A percentile compares a stretch with the other conserved stretches of the same genome.
Conservation (phyloP, 2,113 vertebrate genomes). For the Ahaetulla prasina region DNA sequence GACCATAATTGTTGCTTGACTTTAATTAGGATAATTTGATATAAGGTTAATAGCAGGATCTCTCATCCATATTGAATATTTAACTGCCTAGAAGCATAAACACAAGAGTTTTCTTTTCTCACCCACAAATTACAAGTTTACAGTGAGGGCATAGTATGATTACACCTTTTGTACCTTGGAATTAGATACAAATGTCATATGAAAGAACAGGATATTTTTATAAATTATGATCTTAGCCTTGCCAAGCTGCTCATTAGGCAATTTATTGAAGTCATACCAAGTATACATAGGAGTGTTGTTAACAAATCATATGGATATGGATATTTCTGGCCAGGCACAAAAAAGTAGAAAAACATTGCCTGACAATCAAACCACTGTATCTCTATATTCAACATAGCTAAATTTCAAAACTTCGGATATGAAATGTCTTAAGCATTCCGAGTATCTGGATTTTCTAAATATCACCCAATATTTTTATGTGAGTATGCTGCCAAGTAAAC, state of each 20-base stretch:
- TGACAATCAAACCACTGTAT: neutral
- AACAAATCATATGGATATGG: neutral
- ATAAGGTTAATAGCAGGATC: neutral
- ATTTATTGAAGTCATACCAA: neutral
- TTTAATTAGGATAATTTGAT: slow-evolving; percentile 35
- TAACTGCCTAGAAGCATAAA: neutral
- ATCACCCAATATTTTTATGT: neutral
- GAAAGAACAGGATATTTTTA: neutral
- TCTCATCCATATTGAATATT: neutral
- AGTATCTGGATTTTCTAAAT: neutral
- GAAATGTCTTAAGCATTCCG: neutral
- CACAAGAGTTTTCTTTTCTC: accelerated
- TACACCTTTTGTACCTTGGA: neutral
- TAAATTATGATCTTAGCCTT: neutral
- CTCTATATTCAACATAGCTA: neutral
- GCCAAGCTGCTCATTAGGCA: neutral
- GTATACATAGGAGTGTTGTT: neutral
- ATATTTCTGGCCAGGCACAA: neutral
- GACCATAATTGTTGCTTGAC: neutral
- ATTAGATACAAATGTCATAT: neutral
- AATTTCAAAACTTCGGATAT: neutral
- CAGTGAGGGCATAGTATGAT: neutral
- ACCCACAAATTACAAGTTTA: neutral
- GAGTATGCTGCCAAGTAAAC: neutral
- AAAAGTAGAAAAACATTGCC: neutral